A percentile compares a stretch with the other conserved stretches of the same genome.
These are phyloP conservation scores for Pogonognathellus flavescens DNA, from an alignment of 1,140 invertebrate species.

Conservation along the genomic window DNA sequence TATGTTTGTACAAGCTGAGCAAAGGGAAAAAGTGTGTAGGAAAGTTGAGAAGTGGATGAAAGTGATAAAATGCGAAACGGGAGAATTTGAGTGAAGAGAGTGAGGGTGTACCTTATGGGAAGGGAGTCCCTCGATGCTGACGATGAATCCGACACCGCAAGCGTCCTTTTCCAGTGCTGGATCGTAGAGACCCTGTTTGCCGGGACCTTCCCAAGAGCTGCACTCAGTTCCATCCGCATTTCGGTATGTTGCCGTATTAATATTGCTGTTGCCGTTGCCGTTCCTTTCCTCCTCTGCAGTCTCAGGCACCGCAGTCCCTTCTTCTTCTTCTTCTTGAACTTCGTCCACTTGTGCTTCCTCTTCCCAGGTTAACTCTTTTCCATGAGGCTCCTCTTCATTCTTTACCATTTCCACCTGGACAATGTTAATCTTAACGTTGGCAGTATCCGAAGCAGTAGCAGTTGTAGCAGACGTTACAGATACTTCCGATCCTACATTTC, in stretches of 20 bases:
- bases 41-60: not conserved
- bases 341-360: not conserved
- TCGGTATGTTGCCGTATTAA: not conserved
- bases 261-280: not conserved
- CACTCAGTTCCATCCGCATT: slow-evolving; percentile 39
- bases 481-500: slow-evolving; percentile 48
- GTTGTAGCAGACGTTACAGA: slow-evolving; percentile 34
- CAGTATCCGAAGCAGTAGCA: not conserved
- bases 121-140: slow-evolving; percentile 93
- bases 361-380: slow-evolving; percentile 27
- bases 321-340: not conserved
- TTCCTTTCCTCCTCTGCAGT: not conserved
- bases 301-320: not conserved
- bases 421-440: not conserved
- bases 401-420: slow-evolving; percentile 39
- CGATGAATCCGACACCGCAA: slow-evolving; percentile 98
- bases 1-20: no score
- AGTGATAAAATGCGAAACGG: no score
- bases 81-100: not conserved
- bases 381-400: slow-evolving; percentile 45
- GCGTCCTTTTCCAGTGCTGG: slow-evolving; percentile 94
- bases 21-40: not conserved
- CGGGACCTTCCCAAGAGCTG: slow-evolving; percentile 71
- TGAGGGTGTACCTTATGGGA: slow-evolving; percentile 85
- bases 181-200: slow-evolving; percentile 90